Evolutionary conservation across 1,140 invertebrate genomes (phyloP).

Genomic region (Polyergus mexicanus): DNA sequence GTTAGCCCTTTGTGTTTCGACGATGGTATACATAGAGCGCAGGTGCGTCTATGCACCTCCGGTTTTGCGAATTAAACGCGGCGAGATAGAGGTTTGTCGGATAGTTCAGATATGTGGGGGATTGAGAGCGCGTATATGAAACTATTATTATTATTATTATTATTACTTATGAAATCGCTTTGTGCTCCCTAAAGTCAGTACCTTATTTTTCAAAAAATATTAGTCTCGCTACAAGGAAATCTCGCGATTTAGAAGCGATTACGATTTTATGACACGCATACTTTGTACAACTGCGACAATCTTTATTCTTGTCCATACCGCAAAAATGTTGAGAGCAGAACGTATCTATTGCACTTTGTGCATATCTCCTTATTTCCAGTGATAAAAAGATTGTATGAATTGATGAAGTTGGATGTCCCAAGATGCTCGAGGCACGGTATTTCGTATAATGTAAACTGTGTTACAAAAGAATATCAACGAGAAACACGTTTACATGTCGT

Average conservation of each 20-base stretch:
- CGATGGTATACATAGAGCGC: slow-evolving; percentile 29
- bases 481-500: slow-evolving; percentile 70
- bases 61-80: slow-evolving; percentile 23
- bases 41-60: slow-evolving; percentile 28
- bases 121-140: not conserved
- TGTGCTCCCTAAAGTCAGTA: not conserved
- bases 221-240: not conserved
- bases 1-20: slow-evolving; percentile 49
- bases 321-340: not conserved
- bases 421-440: slow-evolving; percentile 26
- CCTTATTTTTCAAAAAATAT: not conserved
- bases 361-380: not conserved
- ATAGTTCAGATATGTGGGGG: slow-evolving; percentile 30
- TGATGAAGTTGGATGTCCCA: slow-evolving; percentile 39
- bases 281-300: not conserved
- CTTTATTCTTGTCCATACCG: not conserved
- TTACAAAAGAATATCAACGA: slow-evolving; percentile 67
- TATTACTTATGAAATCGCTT: not conserved
- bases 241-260: not conserved
- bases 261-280: not conserved
- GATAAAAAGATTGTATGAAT: not conserved
- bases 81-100: not conserved
- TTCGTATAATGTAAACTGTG: slow-evolving; percentile 20
- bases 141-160: slow-evolving; percentile 34
- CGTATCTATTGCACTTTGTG: not conserved